Evolutionary conservation across 53 echinoderm and acorn worm species (phyloP), one percentile per base, ranked within the genome.

Genomic region (Stichopus horrens): DNA sequence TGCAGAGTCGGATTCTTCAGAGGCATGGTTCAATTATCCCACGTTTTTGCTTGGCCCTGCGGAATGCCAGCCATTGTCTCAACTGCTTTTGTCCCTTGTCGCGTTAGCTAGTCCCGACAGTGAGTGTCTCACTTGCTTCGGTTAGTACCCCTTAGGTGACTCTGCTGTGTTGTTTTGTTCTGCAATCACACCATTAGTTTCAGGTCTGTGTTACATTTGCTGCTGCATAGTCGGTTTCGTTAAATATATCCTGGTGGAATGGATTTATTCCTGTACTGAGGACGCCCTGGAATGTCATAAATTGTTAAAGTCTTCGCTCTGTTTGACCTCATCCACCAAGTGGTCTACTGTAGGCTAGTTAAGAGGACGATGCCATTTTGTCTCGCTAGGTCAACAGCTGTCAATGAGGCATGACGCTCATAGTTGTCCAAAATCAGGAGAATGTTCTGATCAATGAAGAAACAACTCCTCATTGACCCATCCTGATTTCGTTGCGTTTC

Each of bases 361-460:
- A 91, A 55, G 76, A 91, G 21, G 5, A 91, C 86, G 56, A 90
- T 63, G 20, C 93, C 88, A 93, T 90, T 88, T 85, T 82, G 83
- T 60, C 54, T 88, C 7, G 89, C n/a, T n/a, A n/a, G n/a, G n/a
- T 93, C 89, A 52, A 93, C 19, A 9, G 78, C 75, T 74, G 56
- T 53, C 23, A 90, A 57, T 52, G 90, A n/a, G n/a, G n/a, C n/a
- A n/a, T n/a, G n/a, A 90, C 92, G 75, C 76, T 93, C 93, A 77
- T 93, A 91, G 57, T 94, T 94, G 86, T 94, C 94, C 21, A 94
- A 76, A 83, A 94, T 87, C 71, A 92, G 65, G 77, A 93, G 75
- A 57, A 93, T 79, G 55, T 91, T 93, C 54, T 83, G 79, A 55
- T 87, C 85, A 76, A 87, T 79, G 68, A n/a, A n/a, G n/a, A n/a